Percentiles rank a stretch among this genome's conserved stretches.
Evolutionary conservation across 2,797 vertebrate genomes (phyloP).

Genomic region (Cottoperca gobio): DNA sequence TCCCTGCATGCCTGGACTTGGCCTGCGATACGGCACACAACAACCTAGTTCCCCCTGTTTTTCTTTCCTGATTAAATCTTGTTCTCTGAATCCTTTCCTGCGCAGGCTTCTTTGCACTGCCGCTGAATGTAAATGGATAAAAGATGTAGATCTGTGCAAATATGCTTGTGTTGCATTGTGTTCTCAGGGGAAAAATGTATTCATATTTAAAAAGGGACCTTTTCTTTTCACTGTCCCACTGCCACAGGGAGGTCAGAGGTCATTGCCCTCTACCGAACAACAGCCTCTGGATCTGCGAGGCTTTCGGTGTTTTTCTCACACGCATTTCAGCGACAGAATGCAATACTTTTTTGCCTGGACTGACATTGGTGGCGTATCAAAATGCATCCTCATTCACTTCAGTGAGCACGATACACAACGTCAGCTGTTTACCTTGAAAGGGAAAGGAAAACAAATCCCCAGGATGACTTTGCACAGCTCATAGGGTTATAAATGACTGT

Average conservation of each 20-base stretch:
- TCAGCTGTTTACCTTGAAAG: neutral
- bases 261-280: constrained; percentile 2
- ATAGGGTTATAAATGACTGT: too few relatives aligned
- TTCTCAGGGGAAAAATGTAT: neutral
- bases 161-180: neutral
- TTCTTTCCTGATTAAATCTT: constrained; percentile 49
- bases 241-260: constrained; percentile 14
- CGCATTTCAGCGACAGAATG: neutral
- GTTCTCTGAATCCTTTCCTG: constrained; percentile 11
- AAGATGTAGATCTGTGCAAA: constrained; percentile 22
- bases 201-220: neutral
- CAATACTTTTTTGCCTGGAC: neutral
- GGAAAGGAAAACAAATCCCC: neutral
- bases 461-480: neutral
- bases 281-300: neutral
- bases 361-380: neutral
- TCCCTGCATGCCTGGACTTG: constrained; percentile 65
- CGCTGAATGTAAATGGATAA: neutral
- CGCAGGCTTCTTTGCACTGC: constrained; percentile 9
- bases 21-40: constrained; percentile 25
- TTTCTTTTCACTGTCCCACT: neutral
- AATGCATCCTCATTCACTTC: neutral
- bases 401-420: neutral
- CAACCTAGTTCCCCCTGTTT: constrained; percentile 39
- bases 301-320: neutral